Percentiles rank a stretch among this genome's conserved stretches.
These are phyloP conservation scores for Myiothlypis coronata DNA, from an alignment of 2,797 vertebrate genomes.

Conservation along the genomic window DNA sequence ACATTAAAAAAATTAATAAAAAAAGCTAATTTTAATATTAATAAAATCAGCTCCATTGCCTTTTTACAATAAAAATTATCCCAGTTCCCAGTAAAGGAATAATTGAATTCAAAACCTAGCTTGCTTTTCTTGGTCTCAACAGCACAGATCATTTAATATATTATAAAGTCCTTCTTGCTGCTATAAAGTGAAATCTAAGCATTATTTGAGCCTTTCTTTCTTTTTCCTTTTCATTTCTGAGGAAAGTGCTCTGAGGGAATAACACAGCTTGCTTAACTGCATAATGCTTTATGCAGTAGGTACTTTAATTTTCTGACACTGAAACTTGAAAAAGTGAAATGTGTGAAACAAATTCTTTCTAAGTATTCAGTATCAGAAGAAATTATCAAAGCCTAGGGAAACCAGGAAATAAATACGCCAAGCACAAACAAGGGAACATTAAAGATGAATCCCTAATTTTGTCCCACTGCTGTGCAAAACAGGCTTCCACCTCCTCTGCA, in stretches of 20 bases:
- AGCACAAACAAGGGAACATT: neutral
- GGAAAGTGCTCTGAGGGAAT: neutral
- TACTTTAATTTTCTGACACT: neutral
- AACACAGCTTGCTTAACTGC: neutral
- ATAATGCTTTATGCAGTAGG: neutral
- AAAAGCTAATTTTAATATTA: neutral
- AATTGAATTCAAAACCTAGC: neutral
- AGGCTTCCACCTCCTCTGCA: neutral
- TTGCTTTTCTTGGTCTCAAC: neutral
- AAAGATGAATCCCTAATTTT: neutral
- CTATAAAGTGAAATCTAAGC: neutral
- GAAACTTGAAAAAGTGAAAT: neutral
- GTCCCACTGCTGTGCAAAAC: neutral
- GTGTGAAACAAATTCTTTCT: neutral
- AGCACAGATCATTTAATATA: neutral
- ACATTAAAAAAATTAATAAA: neutral
- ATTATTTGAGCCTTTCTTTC: neutral
- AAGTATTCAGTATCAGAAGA: neutral
- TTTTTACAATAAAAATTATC: neutral
- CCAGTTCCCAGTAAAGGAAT: neutral
- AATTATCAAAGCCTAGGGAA: neutral
- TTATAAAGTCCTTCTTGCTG: neutral
- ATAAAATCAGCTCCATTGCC: neutral
- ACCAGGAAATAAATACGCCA: neutral
- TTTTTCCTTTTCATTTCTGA: neutral